A percentile compares a stretch with the other conserved stretches of the same genome.
Evolutionary conservation across 2,888 invertebrate genomes (phyloP).

Genomic region (Sphaeridia pumilis): DNA sequence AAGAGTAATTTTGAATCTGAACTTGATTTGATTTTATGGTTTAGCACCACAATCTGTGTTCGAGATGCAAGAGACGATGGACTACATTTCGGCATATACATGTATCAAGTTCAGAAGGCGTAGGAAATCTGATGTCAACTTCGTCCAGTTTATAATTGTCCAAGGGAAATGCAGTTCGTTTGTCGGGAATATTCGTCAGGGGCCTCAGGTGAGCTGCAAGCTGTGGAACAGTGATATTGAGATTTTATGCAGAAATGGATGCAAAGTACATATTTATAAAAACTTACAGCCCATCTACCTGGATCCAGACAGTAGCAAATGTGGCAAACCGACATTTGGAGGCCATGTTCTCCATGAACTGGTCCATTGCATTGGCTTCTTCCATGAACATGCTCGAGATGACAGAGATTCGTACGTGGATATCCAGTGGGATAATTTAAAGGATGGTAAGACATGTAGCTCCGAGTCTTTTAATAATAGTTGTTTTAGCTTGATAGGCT

Average conservation of each 20-base stretch:
- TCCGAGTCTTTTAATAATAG: too few species aligned
- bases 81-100: slow-evolving; percentile 27
- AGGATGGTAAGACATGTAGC: too few species aligned
- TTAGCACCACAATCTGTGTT: slow-evolving; percentile 14
- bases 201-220: slow-evolving; percentile 26
- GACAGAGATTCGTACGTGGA: slow-evolving; percentile 27
- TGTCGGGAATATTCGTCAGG: slow-evolving; percentile 31
- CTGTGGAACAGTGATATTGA: too few species aligned
- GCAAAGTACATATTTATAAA: too few species aligned
- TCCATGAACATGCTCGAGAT: slow-evolving; percentile 31
- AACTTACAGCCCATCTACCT: slow-evolving; percentile 25
- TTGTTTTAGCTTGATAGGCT: too few species aligned
- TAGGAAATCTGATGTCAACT: slow-evolving; percentile 24
- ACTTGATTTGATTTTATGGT: too few species aligned
- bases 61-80: slow-evolving; percentile 27
- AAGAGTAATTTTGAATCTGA: too few species aligned
- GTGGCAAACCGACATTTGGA: slow-evolving; percentile 26
- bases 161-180: slow-evolving; percentile 28
- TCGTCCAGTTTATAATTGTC: slow-evolving; percentile 19
- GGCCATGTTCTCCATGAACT: slow-evolving; percentile 29
- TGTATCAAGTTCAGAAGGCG: slow-evolving; percentile 24
- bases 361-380: slow-evolving; percentile 29
- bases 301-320: slow-evolving; percentile 25
- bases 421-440: slow-evolving; percentile 26
- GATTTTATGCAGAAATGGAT: too few species aligned